These are phyloP conservation scores for Apodemus speciosus DNA, from an alignment of 2,113 vertebrate species.

Conservation along the genomic window DNA sequence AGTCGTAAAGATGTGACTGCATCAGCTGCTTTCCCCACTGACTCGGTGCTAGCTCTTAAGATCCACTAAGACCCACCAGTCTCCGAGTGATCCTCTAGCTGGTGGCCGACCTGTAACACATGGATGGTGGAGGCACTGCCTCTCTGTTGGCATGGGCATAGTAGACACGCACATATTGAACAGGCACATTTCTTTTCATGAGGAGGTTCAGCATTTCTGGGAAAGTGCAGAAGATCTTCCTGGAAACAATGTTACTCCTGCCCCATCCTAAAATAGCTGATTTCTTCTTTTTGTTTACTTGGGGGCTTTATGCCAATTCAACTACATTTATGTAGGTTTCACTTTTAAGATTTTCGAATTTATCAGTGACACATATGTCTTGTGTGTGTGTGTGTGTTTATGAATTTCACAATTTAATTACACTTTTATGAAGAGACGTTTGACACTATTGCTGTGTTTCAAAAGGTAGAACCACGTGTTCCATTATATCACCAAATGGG, in stretches of 20 bases:
- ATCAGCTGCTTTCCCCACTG: neutral
- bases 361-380: neutral
- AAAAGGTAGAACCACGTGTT: neutral
- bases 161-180: neutral
- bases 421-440: neutral
- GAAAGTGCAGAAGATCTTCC: neutral
- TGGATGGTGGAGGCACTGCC: neutral
- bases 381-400: neutral
- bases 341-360: neutral
- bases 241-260: neutral
- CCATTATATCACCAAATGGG: neutral
- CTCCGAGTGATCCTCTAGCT: neutral
- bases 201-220: neutral
- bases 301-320: neutral
- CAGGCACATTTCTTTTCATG: neutral
- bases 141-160: neutral
- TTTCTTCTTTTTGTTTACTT: slow-evolving; percentile 11
- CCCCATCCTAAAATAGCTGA: neutral
- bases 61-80: neutral
- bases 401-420: neutral
- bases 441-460: neutral
- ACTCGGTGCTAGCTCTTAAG: neutral
- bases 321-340: neutral
- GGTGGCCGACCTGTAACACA: no score
- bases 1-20: neutral